Base-by-base conservation (phyloP, 2,113 vertebrate species). In the Synodontis membranacea region DNA sequence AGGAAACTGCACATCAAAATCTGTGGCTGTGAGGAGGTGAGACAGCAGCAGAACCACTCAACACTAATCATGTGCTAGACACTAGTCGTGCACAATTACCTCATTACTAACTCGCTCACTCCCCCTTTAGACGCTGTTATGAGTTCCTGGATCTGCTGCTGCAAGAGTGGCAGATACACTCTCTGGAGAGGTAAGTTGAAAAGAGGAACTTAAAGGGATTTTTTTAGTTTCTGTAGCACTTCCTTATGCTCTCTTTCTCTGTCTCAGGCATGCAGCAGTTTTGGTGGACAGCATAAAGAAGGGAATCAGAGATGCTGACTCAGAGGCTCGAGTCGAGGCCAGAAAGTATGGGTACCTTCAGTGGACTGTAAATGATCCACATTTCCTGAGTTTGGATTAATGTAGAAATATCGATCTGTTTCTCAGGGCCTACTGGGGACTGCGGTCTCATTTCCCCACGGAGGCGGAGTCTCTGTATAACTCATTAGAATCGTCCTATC, bases 221-320 rank as follows among this genome's bases (percentile, higher is more conserved):
- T 56, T 81, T 14, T 60, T 21, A 14, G 80, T 25, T 68, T 83
- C 34, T 82, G 72, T 75, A 42, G 39, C 50, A 68, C 48, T 37
- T 83, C 12, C 10, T 64, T 84, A 81, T 87, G 10, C 25, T 74
- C 42, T 56, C 3, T 39, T 31, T 39, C 15, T 44, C 62, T 44
- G 52, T 80, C 90, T 12, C 90, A 99, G 97, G 92, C 97, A 99
- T 82, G 96, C 96, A 66, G 94, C 97, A 23, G 97, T 99, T 90
- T 91, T 99, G 90, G 97, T 98, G 87, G 98, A 99, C 90, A 99
- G 97, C 76, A 99, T 99, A 91, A 99, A 98, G 93, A 99, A 99
- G 88, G 98, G 98, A 90, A 96, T 99, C 92, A 95, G 96, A 92
- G 98, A 99, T 92, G 97, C 98, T 5, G 98, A 99, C 93, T 97